Conservation (phyloP, 2,888 invertebrate genomes). For the Epirrhoe alternata region DNA sequence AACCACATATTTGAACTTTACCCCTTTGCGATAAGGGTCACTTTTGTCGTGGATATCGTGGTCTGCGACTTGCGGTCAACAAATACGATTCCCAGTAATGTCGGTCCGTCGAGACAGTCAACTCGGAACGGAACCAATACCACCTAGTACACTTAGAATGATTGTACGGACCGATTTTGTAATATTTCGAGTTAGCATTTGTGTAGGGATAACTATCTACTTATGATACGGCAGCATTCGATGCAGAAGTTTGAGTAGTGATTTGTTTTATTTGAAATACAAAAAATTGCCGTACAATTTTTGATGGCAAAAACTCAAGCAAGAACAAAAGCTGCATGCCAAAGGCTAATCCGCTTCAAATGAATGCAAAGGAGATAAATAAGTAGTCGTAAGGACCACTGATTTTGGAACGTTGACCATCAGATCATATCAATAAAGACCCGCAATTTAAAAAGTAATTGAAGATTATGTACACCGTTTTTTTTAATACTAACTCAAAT, state of each 20-base stretch:
- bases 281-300: background rate
- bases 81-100: slow-evolving; percentile 63
- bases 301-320: background rate
- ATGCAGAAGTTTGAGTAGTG: background rate
- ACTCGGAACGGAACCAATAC: slow-evolving; percentile 42
- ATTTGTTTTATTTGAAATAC: background rate
- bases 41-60: slow-evolving; percentile 32
- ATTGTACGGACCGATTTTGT: slow-evolving; percentile 33
- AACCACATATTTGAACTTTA: slow-evolving; percentile 28
- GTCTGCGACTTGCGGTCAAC: slow-evolving; percentile 64
- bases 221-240: background rate
- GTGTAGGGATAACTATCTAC: background rate
- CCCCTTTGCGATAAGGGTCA: slow-evolving; percentile 33
- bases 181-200: background rate
- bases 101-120: slow-evolving; percentile 42
- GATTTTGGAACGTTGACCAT: slow-evolving; percentile 33
- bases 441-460: slow-evolving; percentile 45
- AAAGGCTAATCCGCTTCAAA: slow-evolving; percentile 5
- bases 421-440: slow-evolving; percentile 30
- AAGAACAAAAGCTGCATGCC: slow-evolving; percentile 6
- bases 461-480: slow-evolving; percentile 36
- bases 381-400: slow-evolving; percentile 6
- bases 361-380: slow-evolving; percentile 2
- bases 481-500: slow-evolving; percentile 47
- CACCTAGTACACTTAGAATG: slow-evolving; percentile 40